A percentile compares a stretch with the other conserved stretches of the same genome.
Evolutionary conservation across 2,888 invertebrate genomes (phyloP).

Genomic region (Polyploca ridens): DNA sequence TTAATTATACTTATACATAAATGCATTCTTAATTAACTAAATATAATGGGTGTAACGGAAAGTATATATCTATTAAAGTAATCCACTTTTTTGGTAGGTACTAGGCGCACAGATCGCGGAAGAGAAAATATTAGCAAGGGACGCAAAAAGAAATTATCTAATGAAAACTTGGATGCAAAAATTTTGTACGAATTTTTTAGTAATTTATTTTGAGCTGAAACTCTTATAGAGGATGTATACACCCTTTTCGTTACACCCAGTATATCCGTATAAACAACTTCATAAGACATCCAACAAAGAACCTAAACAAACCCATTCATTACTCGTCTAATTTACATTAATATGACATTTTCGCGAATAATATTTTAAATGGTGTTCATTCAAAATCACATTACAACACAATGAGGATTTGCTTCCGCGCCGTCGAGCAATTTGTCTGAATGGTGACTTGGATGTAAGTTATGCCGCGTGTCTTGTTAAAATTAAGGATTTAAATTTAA

Average conservation of each 20-base stretch:
- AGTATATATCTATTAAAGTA: too few relatives aligned
- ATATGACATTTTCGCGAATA: slow-evolving; percentile 76
- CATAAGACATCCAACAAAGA: slow-evolving; percentile 50
- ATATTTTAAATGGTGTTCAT: slow-evolving; percentile 74
- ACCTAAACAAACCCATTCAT: slow-evolving; percentile 66
- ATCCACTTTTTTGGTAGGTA: too few relatives aligned
- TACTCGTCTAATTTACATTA: slow-evolving; percentile 75
- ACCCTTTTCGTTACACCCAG: too few relatives aligned
- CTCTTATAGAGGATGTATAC: too few relatives aligned
- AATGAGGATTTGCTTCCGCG: slow-evolving; percentile 74
- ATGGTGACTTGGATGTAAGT: slow-evolving; percentile 46
- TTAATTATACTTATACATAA: not conserved
- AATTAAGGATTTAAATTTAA: slow-evolving; percentile 79
- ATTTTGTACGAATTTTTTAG: too few relatives aligned
- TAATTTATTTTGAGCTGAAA: too few relatives aligned
- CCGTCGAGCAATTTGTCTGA: slow-evolving; percentile 70
- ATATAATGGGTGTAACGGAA: too few relatives aligned
- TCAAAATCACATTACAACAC: slow-evolving; percentile 62
- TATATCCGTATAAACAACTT: slow-evolving; percentile 19
- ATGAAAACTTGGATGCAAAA: too few relatives aligned
- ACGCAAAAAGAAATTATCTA: too few relatives aligned
- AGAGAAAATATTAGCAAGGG: too few relatives aligned
- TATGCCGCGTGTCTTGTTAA: slow-evolving; percentile 74
- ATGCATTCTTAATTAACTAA: too few relatives aligned
- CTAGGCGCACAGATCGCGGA: too few relatives aligned